A percentile compares a stretch with the other conserved stretches of the same genome.
These are phyloP conservation scores for Odocoileus virginianus DNA, from an alignment of 2,113 vertebrate species.

Conservation along the genomic window DNA sequence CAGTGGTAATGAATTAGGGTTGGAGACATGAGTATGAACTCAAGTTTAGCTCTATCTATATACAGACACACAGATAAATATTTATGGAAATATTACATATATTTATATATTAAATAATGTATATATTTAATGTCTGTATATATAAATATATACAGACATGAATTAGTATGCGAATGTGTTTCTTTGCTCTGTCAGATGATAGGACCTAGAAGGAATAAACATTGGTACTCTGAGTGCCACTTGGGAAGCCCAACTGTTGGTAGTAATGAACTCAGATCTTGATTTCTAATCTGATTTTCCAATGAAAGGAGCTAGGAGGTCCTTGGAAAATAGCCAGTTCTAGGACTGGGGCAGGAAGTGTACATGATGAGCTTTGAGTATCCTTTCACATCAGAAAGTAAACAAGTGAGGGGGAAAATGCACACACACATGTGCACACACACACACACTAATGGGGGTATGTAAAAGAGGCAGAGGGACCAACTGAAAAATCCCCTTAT, in stretches of 20 bases:
- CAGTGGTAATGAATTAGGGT: not conserved
- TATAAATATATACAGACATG: not conserved
- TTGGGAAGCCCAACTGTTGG: not conserved
- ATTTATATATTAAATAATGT: not conserved
- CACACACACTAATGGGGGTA: not conserved
- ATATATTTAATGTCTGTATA: not conserved
- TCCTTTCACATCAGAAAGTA: not conserved
- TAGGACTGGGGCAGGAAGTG: not conserved
- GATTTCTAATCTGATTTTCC: constrained; percentile 9
- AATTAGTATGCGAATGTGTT: not conserved
- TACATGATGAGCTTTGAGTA: not conserved
- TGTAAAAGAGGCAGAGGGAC: not conserved
- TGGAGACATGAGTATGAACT: not conserved
- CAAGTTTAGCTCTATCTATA: not conserved
- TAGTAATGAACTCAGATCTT: not conserved
- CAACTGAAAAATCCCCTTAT: not conserved
- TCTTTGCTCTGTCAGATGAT: not conserved
- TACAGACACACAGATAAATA: not conserved
- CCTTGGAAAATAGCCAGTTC: not conserved
- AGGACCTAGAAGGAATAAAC: not conserved
- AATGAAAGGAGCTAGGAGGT: not conserved
- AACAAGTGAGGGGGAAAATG: not conserved
- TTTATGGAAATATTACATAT: not conserved
- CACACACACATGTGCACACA: not conserved
- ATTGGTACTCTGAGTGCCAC: not conserved